Percentiles rank a stretch among this genome's conserved stretches.
phyloP scores from a whole-genome alignment of 2,888 invertebrate genomes.

The Leptura quadrifasciata region DNA sequence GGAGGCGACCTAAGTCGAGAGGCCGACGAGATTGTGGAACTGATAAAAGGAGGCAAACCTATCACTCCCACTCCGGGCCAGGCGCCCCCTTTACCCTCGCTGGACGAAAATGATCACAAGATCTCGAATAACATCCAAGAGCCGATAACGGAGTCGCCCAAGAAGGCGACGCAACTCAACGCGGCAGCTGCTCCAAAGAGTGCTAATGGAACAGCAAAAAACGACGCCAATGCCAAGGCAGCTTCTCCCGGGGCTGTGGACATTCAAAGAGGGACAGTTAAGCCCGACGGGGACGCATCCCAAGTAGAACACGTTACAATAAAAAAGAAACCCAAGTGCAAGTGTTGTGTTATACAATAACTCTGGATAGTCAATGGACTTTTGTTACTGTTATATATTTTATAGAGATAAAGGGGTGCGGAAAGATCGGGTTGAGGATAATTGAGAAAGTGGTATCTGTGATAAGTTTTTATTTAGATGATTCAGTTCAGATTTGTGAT shows the following conservation, averaged over 20 bases:
- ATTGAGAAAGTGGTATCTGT: slow-evolving; percentile 46
- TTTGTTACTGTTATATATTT: slow-evolving; percentile 62
- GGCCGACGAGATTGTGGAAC: slow-evolving; percentile 96
- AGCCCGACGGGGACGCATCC: slow-evolving; percentile 80
- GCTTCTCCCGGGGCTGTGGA: slow-evolving; percentile 78
- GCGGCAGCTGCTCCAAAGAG: slow-evolving; percentile 69
- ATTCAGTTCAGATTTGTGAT: slow-evolving; percentile 16
- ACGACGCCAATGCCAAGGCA: slow-evolving; percentile 73
- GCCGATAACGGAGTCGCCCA: slow-evolving; percentile 66
- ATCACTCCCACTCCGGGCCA: slow-evolving; percentile 84
- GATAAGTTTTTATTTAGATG: slow-evolving; percentile 40
- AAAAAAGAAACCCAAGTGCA: slow-evolving; percentile 96
- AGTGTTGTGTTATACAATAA: slow-evolving; percentile 96
- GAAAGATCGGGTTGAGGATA: slow-evolving; percentile 42
- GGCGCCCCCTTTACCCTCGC: slow-evolving; percentile 75
- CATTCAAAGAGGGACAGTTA: slow-evolving; percentile 83
- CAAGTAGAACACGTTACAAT: slow-evolving; percentile 94
- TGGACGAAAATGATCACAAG: slow-evolving; percentile 74
- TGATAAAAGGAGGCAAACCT: slow-evolving; percentile 93
- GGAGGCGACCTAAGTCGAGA: slow-evolving; percentile 96
- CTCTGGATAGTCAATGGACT: slow-evolving; percentile 59
- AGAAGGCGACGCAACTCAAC: slow-evolving; percentile 65
- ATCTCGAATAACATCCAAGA: slow-evolving; percentile 54
- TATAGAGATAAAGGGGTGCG: slow-evolving; percentile 43
- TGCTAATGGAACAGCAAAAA: slow-evolving; percentile 69